These are phyloP conservation scores for Planococcus citri DNA, from an alignment of 1,140 invertebrate genomes.

Conservation along the genomic window DNA sequence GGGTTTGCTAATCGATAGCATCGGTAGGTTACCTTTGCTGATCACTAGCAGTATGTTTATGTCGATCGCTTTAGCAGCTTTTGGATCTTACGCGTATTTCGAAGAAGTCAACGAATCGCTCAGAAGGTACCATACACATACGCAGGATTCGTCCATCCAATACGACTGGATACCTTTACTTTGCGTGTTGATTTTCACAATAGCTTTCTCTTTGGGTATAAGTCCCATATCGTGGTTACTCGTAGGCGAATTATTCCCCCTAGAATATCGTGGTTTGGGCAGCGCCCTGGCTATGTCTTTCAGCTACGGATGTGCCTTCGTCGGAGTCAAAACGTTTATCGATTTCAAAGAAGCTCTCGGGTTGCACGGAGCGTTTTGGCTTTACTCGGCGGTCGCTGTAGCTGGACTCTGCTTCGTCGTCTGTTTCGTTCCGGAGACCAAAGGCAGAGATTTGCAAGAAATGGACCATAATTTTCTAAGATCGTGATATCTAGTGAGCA, in stretches of 20 bases:
- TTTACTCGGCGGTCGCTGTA: slow-evolving; percentile 71
- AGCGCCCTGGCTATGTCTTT: slow-evolving; percentile 70
- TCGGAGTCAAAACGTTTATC: slow-evolving; percentile 76
- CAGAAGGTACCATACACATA: slow-evolving; percentile 3
- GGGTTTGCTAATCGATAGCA: slow-evolving; percentile 61
- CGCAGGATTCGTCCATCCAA: slow-evolving; percentile 17
- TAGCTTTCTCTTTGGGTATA: slow-evolving; percentile 74
- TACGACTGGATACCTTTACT: slow-evolving; percentile 67
- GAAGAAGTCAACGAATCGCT: slow-evolving; percentile 34
- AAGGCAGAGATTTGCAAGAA: slow-evolving; percentile 74
- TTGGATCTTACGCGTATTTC: slow-evolving; percentile 67
- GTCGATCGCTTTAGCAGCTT: slow-evolving; percentile 63
- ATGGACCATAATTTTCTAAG: slow-evolving; percentile 39
- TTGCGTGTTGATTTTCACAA: slow-evolving; percentile 68
- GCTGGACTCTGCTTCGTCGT: slow-evolving; percentile 71
- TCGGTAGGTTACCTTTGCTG: slow-evolving; percentile 59
- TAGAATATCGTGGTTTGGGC: slow-evolving; percentile 69
- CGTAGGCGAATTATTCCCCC: slow-evolving; percentile 74
- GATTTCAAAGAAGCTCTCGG: slow-evolving; percentile 62
- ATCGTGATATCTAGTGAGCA: too few relatives aligned
- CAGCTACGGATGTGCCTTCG: slow-evolving; percentile 76
- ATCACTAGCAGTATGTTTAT: slow-evolving; percentile 70
- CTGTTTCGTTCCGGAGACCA: slow-evolving; percentile 79
- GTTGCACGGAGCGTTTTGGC: slow-evolving; percentile 71
- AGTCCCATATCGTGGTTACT: slow-evolving; percentile 79